Conservation (phyloP, 2,797 vertebrate species). For the Myotis myotis region DNA sequence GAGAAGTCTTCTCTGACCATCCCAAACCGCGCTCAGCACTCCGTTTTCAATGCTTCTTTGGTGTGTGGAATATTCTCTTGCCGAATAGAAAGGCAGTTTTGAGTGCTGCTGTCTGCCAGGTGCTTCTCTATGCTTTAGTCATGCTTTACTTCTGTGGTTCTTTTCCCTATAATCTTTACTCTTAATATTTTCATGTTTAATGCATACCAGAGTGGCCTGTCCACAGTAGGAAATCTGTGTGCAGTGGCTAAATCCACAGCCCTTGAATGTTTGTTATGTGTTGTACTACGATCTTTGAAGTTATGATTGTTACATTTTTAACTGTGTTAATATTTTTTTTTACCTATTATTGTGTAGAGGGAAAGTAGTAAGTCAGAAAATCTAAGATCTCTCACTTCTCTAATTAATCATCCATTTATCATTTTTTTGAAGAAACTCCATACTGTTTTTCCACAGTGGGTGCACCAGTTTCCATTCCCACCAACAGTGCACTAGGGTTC, state of each 20-base stretch:
- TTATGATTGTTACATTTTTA: background rate
- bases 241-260: rapidly evolving
- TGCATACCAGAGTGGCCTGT: background rate
- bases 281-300: background rate
- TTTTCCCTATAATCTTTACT: background rate
- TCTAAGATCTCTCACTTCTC: background rate
- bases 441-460: background rate
- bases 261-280: background rate
- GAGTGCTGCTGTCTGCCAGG: background rate
- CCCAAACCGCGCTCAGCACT: background rate
- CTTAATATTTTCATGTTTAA: background rate
- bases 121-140: background rate
- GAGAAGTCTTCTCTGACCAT: background rate
- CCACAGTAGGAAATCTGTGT: background rate
- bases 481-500: background rate
- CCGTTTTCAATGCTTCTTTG: background rate
- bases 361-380: background rate
- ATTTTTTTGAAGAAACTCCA: background rate
- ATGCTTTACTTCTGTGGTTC: background rate
- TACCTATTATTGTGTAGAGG: background rate
- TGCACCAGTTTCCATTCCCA: background rate
- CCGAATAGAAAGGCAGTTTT: background rate
- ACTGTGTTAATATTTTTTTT: background rate
- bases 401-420: background rate
- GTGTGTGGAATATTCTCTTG: background rate